Base-by-base conservation (phyloP, 2,113 vertebrate species). In the Dicentrarchus labrax region DNA sequence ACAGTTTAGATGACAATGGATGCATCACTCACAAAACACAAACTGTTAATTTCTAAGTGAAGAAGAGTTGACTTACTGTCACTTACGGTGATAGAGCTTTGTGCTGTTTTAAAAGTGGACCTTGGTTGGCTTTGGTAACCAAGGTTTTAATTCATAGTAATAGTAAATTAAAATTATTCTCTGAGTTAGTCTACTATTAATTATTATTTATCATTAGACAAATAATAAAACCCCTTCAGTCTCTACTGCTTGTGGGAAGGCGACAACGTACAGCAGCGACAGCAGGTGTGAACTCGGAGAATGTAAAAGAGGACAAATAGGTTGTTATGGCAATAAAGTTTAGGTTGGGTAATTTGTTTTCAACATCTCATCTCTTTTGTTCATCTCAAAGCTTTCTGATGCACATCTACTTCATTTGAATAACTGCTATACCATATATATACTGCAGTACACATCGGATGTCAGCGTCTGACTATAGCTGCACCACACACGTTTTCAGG, bases 21-120 rank as follows among this genome's bases (percentile, higher is more conserved):
- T 83, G 89, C 76, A 75, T 94, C 85, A 82, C 81, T 86, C 81
- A 86, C 67, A 85, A 87, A 88, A 72, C 80, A 89, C 78, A 30
- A 30, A 47, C 45, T 73, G 72, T 80, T 86, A 62, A 88, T 90
- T 86, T 90, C 57, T 21, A 19, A 41, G 54, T 59, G 62, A 82
- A 72, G 79, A 54, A 54, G 70, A 79, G 59, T 51, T 84, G 54
- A 78, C 67, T 38, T 36, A 21, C 61, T 85, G 59, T 87, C 74
- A 71, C 3, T 53, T 45, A 15, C 8, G 15, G 11, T 72, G 62
- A 82, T 38, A 53, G 11, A 24, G 21, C 48, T 57, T 48, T 61
- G n/a, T 16, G 69, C 61, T 50, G 53, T 21, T 61, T 78, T 51
- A 4, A 22, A 4, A 74, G 22, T 48, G 24, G 41, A 71, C n/a